Base-by-base conservation (phyloP, 2,113 vertebrate genomes). In the Epinephelus moara region DNA sequence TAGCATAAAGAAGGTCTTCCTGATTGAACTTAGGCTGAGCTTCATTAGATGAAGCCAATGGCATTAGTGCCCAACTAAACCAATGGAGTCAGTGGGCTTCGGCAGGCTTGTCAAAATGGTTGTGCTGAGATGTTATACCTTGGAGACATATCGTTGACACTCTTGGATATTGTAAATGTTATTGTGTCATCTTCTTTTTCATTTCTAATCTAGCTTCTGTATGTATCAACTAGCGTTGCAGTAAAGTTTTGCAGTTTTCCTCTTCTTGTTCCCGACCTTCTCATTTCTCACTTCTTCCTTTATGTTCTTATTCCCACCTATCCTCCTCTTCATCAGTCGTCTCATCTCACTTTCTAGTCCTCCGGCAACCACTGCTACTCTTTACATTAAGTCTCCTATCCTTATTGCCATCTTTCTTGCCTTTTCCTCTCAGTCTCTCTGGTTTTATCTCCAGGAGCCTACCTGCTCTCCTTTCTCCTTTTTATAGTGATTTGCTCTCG, bases 401-500 rank as follows among this genome's bases (percentile, higher is more conserved):
- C 2, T 27, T 9, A 56, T 4, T 75, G 53, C 21, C 45, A 19
- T 68, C 27, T 67, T 30, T 69, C 45, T 67, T n/a, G 15, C 15
- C 15, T 62, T 18, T 40, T 53, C 17, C n/a, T 21, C 59, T 70
- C 47, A 25, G 63, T 57, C 40, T 11, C 25, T 67, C 56, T 63
- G 19, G 45, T 74, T 80, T 83, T 68, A 23, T 25, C 52, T 47
- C 55, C 19, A 23, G 37, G 11, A 74, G 2, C 21, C 37, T 12
- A 64, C 19, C 23, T 37, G 14, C 62, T 49, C 23, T 30, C 47
- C 30, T 27, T 47, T 64, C 45, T 56, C 1, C 18, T 42, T 61
- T 73, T 52, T 13, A 15, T 42, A 8, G 57, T 19, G 14, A 68
- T 63, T 74, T 67, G 49, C n/a, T 63, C 69, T 63, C 19, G 21